Base-by-base conservation (phyloP, 2,888 invertebrate genomes). In the Xanthia togata region DNA sequence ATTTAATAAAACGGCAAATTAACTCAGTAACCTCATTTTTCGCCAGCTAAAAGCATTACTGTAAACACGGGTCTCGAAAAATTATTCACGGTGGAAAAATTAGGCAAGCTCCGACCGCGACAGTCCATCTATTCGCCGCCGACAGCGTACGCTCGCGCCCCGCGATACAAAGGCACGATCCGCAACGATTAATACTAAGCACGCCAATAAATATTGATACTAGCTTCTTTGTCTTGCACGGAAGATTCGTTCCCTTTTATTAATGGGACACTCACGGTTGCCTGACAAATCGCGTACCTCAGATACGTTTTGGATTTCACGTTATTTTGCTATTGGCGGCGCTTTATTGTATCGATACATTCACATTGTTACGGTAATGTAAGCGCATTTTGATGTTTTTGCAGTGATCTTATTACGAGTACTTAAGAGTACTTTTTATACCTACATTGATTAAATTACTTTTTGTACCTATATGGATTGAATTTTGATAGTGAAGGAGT, bases 181-280 rank as follows among this genome's bases (percentile, higher is more conserved):
- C 92, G 85, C 90, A 91, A 92, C 95, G 96, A 96, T 96, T 96
- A 96, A 96, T 96, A 95, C 94, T 95, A 96, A 96, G 96, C 94
- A 94, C 94, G 92, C 94, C 96, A 95, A 96, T 96, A 96, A 96
- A 96, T 96, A 96, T 95, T 94, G 95, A 95, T 94, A 93, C 94
- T 91, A 91, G 93, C 94, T 96, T 93, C 96, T 96, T 96, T 96
- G 96, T 96, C 95, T 96, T 94, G 92, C 92, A 93, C 92, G 93
- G 93, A 92, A 93, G 94, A 94, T 95, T 95, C 94, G 94, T 94
- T 95, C 90, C 91, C 89, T 94, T 95, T 93, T 96, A 96, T 95
- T 94, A 94, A 96, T 96, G 95, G 93, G 90, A 93, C 92, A 91
- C 93, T 94, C 93, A 94, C 94, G 94, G 93, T 94, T 93, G 91